Conservation (phyloP, 2,797 vertebrate genomes). For the Hyperoplus lanceolatus region DNA sequence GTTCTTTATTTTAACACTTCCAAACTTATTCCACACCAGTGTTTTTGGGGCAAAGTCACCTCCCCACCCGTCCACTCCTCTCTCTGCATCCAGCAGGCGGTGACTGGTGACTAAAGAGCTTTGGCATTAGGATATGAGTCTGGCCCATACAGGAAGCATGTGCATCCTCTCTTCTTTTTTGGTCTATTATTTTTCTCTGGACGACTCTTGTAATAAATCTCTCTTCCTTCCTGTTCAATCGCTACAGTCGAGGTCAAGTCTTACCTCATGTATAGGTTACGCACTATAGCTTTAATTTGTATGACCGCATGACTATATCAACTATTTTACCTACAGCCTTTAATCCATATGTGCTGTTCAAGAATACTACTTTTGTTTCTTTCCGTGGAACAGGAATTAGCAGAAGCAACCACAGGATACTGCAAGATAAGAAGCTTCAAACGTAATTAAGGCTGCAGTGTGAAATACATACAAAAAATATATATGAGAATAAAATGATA, state of each 20-base stretch:
- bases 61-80: background rate
- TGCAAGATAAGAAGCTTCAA: no score
- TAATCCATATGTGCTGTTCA: background rate
- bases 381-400: no score
- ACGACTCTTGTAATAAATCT: background rate
- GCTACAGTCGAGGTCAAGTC: background rate
- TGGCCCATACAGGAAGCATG: conserved; percentile 56
- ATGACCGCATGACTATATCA: background rate
- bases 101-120: conserved; percentile 7
- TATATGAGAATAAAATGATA: no score
- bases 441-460: no score
- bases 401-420: no score
- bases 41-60: background rate
- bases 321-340: background rate
- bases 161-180: conserved; percentile 52
- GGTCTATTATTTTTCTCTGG: conserved; percentile 13
- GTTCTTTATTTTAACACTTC: conserved; percentile 14
- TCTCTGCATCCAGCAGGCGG: conserved; percentile 1
- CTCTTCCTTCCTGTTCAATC: background rate
- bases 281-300: background rate
- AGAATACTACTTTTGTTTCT: background rate
- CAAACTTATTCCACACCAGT: conserved; percentile 22
- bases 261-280: no score
- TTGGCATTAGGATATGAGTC: conserved; percentile 59
- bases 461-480: no score